Evolutionary conservation across 2,888 invertebrate species (phyloP), one percentile per base, ranked within the genome.

Genomic region (Drosophila cracens): DNA sequence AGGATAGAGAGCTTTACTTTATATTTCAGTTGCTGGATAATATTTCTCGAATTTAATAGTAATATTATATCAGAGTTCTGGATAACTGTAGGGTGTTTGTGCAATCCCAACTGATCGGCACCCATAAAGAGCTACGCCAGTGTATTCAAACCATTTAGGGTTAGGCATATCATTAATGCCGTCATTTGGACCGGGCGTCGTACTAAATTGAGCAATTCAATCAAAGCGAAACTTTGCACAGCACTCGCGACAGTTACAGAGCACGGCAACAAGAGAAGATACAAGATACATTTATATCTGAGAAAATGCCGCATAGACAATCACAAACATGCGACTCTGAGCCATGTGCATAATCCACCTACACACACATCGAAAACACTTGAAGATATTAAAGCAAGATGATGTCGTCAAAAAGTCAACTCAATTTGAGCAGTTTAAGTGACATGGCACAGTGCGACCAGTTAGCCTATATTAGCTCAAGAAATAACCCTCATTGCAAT

Each of bases 201-300:
- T 46, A 64, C 34, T 83, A 87, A 89, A 83, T 89, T 86, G 82
- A 85, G 87, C 80, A 87, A 88, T 83, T 87, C 79, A 87, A 88
- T 85, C 83, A 73, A 64, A 78, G 58, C 70, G 60, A 76, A 79
- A 73, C 77, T 79, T 71, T 70, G 73, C 57, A 65, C 73, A 51
- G 61, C 29, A 52, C 29, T 58, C 58, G 38, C 59, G 59, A 66
- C 65, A 66, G 60, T 68, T 68, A 43, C 53, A 51, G 27, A 34
- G 48, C 36, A 33, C 25, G 27, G 31, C 40, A 46, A 18, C 29
- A 34, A 11, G 16, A 21, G 46, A 49, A 58, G 29, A 62, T 29
- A 56, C 6, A 29, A 40, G 72, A 29, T 68, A 75, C 70, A 61
- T 78, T 54, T 68, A 16, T 70, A 60, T 69, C 54, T 79, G 64